These are phyloP conservation scores for Raja brachyura DNA, from an alignment of 2,113 vertebrate species.

Conservation along the genomic window DNA sequence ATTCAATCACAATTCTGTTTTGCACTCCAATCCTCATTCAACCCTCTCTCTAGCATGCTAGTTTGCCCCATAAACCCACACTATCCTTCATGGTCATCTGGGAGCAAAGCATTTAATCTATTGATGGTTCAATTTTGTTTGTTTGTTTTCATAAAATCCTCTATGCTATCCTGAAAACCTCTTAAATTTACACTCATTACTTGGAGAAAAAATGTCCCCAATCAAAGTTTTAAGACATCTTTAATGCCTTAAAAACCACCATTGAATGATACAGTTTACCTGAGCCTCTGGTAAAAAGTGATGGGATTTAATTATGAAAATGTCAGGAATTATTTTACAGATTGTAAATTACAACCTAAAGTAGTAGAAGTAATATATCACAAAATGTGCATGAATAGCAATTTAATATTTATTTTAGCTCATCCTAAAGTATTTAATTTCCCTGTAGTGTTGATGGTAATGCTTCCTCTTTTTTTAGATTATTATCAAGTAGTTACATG, in stretches of 20 bases:
- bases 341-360: background rate
- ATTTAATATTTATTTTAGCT: constrained; percentile 18
- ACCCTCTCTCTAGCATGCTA: too few relatives aligned
- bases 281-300: background rate
- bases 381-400: background rate
- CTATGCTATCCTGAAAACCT: background rate
- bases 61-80: too few relatives aligned
- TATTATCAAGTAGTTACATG: background rate
- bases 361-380: background rate
- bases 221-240: background rate
- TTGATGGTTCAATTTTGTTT: background rate
- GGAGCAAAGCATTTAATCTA: too few relatives aligned
- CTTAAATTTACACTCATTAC: background rate
- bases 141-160: background rate
- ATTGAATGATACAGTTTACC: background rate
- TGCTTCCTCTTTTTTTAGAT: background rate
- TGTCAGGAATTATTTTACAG: background rate
- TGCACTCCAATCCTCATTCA: too few relatives aligned
- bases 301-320: background rate
- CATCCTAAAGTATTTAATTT: background rate
- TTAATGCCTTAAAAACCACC: background rate
- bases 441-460: background rate
- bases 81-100: too few relatives aligned
- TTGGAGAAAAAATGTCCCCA: background rate
- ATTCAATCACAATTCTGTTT: too few relatives aligned